Evolutionary conservation across 1,140 invertebrate species (phyloP).

Genomic region (Andrena cerasifolii): DNA sequence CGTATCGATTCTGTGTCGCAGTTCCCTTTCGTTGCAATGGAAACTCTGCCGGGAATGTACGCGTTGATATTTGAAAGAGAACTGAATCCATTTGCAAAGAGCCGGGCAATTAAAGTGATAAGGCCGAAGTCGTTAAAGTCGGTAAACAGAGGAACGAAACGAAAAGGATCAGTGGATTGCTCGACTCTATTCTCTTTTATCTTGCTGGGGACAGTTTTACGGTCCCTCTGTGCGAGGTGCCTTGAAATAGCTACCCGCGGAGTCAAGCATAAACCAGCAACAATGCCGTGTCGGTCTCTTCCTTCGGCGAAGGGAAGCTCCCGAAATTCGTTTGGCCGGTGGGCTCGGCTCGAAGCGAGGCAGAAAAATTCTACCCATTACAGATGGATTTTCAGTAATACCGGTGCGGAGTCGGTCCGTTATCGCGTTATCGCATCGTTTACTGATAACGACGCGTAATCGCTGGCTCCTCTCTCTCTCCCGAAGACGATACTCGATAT

Average conservation of each 20-base stretch:
- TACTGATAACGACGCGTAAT: conserved; percentile 66
- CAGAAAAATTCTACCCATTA: conserved; percentile 46
- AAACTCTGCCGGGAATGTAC: neutral
- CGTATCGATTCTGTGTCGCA: neutral
- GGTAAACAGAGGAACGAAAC: conserved; percentile 13
- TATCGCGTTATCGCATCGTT: conserved; percentile 65
- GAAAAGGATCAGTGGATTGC: neutral
- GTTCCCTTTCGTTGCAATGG: too few species aligned
- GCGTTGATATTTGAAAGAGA: neutral
- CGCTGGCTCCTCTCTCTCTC: conserved; percentile 46
- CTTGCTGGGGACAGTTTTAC: neutral
- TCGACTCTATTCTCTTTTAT: neutral
- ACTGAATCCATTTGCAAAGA: neutral
- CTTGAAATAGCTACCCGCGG: too few species aligned
- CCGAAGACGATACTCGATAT: conserved; percentile 58
- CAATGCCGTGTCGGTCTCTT: too few species aligned
- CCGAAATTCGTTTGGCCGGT: too few species aligned
- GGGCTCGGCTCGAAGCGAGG: neutral
- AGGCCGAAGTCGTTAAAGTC: conserved; percentile 9
- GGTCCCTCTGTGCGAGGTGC: too few species aligned
- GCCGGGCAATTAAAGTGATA: conserved; percentile 11
- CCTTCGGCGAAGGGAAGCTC: neutral
- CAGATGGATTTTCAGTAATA: conserved; percentile 62
- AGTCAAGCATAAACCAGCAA: too few species aligned
- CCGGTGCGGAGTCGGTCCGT: conserved; percentile 42